Evolutionary conservation across 2,113 vertebrate species (phyloP), one percentile per base, ranked within the genome.

Genomic region (Herpetotheres cachinnans): DNA sequence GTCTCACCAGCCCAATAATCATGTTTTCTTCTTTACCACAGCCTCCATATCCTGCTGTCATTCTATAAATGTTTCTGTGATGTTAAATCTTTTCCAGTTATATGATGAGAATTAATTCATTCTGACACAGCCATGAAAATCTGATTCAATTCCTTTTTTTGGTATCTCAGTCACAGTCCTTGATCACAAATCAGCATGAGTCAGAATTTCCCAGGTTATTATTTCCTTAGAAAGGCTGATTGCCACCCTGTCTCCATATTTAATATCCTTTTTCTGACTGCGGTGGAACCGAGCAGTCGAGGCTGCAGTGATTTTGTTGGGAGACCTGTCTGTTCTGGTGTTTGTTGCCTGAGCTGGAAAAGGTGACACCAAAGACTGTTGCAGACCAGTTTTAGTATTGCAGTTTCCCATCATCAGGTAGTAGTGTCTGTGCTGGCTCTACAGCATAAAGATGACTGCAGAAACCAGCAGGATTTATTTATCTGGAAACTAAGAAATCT

Each of bases 191-290:
- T 96, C 89, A 94, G 92, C 77, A 74, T 97, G 97, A 97, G 81
- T 98, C 97, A 98, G 97, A 97, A 86, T 95, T 96, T 95, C 89
- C 89, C 89, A 86, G 92, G 84, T 95, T 93, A 74, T 97, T 97
- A 96, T 95, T 97, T 97, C 93, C 84, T 94, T 78, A 94, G 90
- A 90, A 95, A 97, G 63, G 54, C 70, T 91, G 94, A 95, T 92
- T 93, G 82, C 67, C 78, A 30, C 56, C 58, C 69, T 21, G 16
- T 85, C 81, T 96, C 77, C 38, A 7, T 84, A 70, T 88, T 96
- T 95, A 93, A 94, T 97, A 93, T 90, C 72, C 69, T 86, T 94
- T 93, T 95, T 74, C 73, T 86, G 18, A 79, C 86, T 81, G 61
- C 21, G 4, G 71, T 61, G 36, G 16, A 92, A 44, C 82, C 8